Evolutionary conservation across 2,797 vertebrate species (phyloP).

Genomic region (Parambassis ranga): DNA sequence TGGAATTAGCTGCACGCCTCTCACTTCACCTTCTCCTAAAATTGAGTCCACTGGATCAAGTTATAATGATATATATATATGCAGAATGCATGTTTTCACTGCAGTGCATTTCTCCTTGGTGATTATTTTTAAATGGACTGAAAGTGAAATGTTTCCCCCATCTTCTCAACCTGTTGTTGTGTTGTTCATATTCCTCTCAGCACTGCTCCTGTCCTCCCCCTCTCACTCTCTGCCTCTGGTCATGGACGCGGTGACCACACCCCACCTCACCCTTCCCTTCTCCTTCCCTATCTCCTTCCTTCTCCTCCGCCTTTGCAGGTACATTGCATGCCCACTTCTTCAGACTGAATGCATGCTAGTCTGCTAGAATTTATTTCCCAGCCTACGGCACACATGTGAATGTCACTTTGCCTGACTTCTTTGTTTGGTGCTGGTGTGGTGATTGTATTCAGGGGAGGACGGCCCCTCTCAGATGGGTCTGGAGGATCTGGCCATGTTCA

Average conservation of each 20-base stretch:
- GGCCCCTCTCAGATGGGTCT: slow-evolving; percentile 86
- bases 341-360: slow-evolving; percentile 55
- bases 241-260: slow-evolving; percentile 58
- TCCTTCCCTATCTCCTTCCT: slow-evolving; percentile 62
- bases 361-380: slow-evolving; percentile 43
- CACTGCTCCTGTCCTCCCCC: slow-evolving; percentile 70
- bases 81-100: not conserved
- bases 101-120: not conserved
- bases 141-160: slow-evolving; percentile 34
- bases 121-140: slow-evolving; percentile 8
- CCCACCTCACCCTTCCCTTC: slow-evolving; percentile 45
- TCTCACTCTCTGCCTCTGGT: slow-evolving; percentile 66
- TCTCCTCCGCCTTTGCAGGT: slow-evolving; percentile 82
- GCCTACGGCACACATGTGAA: slow-evolving; percentile 20
- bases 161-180: slow-evolving; percentile 36
- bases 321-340: slow-evolving; percentile 76
- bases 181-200: slow-evolving; percentile 45
- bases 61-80: not conserved
- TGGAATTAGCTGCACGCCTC: not conserved
- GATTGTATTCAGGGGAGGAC: slow-evolving; percentile 85
- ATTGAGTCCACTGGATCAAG: not conserved
- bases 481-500: slow-evolving; percentile 92
- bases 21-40: not conserved
- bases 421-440: slow-evolving; percentile 12
- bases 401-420: not conserved